Conservation (phyloP, 1,140 invertebrate species). For the Paralvinella palmiformis region DNA sequence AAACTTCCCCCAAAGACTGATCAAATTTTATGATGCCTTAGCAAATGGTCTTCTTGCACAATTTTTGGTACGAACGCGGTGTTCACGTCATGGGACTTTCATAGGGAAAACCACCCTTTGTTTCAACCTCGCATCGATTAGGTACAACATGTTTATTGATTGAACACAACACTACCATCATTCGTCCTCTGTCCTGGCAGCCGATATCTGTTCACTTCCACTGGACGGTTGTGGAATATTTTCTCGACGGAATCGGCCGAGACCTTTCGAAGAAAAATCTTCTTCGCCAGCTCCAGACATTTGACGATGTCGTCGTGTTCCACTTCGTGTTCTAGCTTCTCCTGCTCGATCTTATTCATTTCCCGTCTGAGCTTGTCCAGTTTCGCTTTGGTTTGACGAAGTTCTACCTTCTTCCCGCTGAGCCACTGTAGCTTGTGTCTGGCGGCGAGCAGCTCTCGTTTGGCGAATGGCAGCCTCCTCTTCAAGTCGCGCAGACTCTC, state of each 20-base stretch:
- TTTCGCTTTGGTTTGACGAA: constrained; percentile 13
- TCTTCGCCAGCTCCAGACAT: constrained; percentile 23
- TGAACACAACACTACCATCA: not conserved
- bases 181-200: constrained; percentile 1
- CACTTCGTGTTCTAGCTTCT: constrained; percentile 6
- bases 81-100: not conserved
- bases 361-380: not conserved
- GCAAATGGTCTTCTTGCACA: not conserved
- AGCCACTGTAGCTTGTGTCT: constrained; percentile 28
- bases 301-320: constrained; percentile 22
- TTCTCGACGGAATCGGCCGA: constrained; percentile 30
- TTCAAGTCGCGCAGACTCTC: constrained; percentile 27
- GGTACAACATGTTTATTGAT: not conserved
- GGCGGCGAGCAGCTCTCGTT: constrained; percentile 23
- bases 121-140: not conserved
- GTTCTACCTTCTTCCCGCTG: constrained; percentile 22
- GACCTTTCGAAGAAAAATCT: constrained; percentile 28
- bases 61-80: not conserved
- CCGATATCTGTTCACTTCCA: constrained; percentile 22
- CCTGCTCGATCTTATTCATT: not conserved
- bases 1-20: not conserved
- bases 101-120: not conserved
- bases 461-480: constrained; percentile 21
- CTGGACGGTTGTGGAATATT: constrained; percentile 29
- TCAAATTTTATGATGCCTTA: not conserved